A percentile compares a stretch with the other conserved stretches of the same genome.
Conservation (phyloP, 1,140 invertebrate genomes). For the Pygmarrhopalites habei region DNA sequence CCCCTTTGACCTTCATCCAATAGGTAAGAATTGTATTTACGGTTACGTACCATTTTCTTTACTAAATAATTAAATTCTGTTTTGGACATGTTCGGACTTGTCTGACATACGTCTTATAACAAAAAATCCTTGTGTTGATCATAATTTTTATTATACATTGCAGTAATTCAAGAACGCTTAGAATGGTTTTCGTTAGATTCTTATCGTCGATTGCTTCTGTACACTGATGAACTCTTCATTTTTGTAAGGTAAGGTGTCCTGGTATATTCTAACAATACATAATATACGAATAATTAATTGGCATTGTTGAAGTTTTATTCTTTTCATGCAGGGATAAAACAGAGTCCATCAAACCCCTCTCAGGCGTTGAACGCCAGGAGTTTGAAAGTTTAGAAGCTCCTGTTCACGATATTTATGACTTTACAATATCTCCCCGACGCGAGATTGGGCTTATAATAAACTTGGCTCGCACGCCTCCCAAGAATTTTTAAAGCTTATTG, state of each 20-base stretch:
- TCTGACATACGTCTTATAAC: no score
- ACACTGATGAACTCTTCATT: conserved; percentile 2
- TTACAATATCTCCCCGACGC: background rate
- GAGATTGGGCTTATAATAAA: background rate
- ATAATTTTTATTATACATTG: no score
- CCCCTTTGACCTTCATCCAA: conserved; percentile 7
- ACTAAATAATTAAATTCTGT: no score
- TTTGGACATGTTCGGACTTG: no score
- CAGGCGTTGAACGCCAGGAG: background rate
- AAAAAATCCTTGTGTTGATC: no score
- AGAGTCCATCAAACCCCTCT: background rate
- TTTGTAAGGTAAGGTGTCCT: background rate
- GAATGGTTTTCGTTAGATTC: conserved; percentile 1
- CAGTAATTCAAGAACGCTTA: conserved; percentile 6
- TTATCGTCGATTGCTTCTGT: background rate
- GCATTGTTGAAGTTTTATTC: no score
- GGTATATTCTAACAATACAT: no score
- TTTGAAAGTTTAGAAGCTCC: background rate
- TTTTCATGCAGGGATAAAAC: background rate
- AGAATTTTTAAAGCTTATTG: no score
- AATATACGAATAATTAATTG: no score
- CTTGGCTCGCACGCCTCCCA: background rate
- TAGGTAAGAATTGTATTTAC: no score
- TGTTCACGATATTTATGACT: background rate
- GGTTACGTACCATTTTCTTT: no score